phyloP scores from a whole-genome alignment of 2,797 vertebrate genomes.

The Scyliorhinus canicula region DNA sequence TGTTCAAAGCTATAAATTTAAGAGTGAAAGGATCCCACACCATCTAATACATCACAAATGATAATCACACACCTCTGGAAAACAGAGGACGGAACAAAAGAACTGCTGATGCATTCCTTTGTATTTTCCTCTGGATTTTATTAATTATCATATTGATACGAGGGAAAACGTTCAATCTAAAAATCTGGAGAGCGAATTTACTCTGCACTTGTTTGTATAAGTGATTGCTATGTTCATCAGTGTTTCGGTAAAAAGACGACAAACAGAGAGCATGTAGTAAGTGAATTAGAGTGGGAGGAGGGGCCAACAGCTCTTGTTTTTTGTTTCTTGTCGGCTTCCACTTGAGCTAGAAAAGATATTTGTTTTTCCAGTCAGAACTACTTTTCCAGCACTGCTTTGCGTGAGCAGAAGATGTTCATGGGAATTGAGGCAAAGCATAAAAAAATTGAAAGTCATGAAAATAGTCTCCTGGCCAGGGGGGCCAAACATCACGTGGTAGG shows the following conservation, averaged over 20 bases:
- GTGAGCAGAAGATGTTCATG: background rate
- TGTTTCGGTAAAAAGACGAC: background rate
- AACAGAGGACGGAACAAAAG: background rate
- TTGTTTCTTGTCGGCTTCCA: background rate
- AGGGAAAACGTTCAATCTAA: background rate
- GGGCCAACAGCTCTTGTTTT: background rate
- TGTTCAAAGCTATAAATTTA: background rate
- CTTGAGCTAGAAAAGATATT: background rate
- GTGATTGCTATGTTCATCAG: background rate
- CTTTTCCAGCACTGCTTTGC: background rate
- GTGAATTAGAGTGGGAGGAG: background rate
- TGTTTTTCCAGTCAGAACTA: constrained; percentile 16
- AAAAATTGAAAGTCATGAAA: background rate
- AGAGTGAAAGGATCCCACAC: background rate
- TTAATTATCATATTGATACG: background rate
- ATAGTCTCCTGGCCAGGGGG: background rate
- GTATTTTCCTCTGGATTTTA: background rate
- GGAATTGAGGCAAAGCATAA: background rate
- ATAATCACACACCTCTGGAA: background rate
- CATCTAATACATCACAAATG: background rate
- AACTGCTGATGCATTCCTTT: background rate
- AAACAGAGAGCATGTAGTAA: background rate
- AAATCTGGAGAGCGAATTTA: no score
- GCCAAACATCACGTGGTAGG: background rate
- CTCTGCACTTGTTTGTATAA: background rate